phyloP scores from a whole-genome alignment of 2,113 vertebrate genomes.

The Hippocampus zosterae region DNA sequence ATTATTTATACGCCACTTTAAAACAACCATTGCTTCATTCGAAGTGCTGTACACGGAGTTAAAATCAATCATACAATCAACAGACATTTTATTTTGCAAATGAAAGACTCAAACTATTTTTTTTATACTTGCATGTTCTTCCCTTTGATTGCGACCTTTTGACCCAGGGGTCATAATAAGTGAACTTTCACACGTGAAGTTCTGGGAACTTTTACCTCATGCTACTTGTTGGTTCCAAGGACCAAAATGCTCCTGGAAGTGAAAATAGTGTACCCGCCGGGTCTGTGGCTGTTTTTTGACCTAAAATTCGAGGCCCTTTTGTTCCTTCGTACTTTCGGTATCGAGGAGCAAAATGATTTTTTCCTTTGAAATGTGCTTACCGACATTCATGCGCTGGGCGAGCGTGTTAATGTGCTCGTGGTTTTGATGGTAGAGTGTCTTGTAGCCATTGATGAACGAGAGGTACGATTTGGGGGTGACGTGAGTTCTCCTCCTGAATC shows the following conservation, averaged over 20 bases:
- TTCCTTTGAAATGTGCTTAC: slow-evolving; percentile 58
- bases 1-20: too few species aligned
- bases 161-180: too few species aligned
- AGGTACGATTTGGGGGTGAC: slow-evolving; percentile 83
- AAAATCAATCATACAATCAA: too few species aligned
- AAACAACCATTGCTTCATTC: too few species aligned
- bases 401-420: slow-evolving; percentile 74
- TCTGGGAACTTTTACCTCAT: not conserved
- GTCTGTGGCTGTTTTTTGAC: not conserved
- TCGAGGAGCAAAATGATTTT: not conserved
- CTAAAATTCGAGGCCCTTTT: not conserved
- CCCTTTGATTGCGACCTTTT: too few species aligned
- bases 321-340: not conserved
- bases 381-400: slow-evolving; percentile 80
- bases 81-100: too few species aligned
- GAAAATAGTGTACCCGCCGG: not conserved
- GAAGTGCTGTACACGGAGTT: too few species aligned
- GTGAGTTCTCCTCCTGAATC: slow-evolving; percentile 72
- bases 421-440: slow-evolving; percentile 78
- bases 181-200: not conserved
- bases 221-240: not conserved
- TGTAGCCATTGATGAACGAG: slow-evolving; percentile 79
- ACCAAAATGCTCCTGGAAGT: not conserved
- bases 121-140: too few species aligned
- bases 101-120: too few species aligned